Base-by-base conservation (phyloP, 2,888 invertebrate species). In the Metallyticus violacea region DNA sequence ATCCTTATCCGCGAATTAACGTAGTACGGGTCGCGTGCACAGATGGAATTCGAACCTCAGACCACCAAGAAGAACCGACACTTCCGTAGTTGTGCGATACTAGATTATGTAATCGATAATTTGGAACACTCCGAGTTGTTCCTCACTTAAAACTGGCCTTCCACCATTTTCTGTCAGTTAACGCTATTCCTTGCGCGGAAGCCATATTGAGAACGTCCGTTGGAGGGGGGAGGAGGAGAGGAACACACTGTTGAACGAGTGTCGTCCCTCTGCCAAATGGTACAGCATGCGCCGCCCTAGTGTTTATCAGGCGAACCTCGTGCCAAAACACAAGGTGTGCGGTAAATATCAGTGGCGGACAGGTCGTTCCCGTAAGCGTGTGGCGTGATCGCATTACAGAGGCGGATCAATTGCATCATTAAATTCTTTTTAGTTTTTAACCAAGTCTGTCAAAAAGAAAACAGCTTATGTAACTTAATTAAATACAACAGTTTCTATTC, bases 201-300 rank as follows among this genome's bases (percentile, higher is more conserved):
- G 87, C 87, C 87, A 87, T 87, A 86, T 87, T 87, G 87, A 86
- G 86, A 86, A 84, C 85, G 86, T 86, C 86, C 26, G 40, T n/a
- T 15, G 6, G 26, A 29, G 30, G 7, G 77, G 85, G 27, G 28
- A 1, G 62, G 79, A 62, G 77, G 26, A 80, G 80, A 29, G 81
- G 79, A 79, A 26, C 30, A 80, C 79, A 80, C 76, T 79, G 78
- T 27, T 79, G 30, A 85, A 40, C 85, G 85, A 77, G 79, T 79
- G 79, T 79, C 78, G 79, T 40, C 79, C 15, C 15, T 30, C 25
- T 26, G 81, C 62, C 62, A 81, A 81, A 81, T 81, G 81, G 62
- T 81, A 62, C 86, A 83, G 82, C 86, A 28, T 79, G 77, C 86
- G 86, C 86, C 86, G 86, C 83, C 84, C 86, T 87, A 82, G 87